Conservation (phyloP, 2,113 vertebrate genomes). For the Ceyx cyanopectus region DNA sequence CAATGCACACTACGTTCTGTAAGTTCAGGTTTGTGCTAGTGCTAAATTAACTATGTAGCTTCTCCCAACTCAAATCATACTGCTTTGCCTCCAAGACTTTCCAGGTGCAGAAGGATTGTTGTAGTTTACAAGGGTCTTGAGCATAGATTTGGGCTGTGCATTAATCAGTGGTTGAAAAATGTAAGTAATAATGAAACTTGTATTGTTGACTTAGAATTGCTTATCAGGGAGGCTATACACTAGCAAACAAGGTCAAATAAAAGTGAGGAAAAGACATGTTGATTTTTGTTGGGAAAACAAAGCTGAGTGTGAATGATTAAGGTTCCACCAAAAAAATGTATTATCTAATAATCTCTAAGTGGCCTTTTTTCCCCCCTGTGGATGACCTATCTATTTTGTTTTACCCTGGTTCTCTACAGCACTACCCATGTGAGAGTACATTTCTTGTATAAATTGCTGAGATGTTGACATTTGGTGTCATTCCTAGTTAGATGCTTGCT, state of each 20-base stretch:
- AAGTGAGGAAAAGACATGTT: background rate
- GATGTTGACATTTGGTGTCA: constrained; percentile 48
- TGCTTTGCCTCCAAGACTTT: background rate
- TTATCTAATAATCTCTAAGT: background rate
- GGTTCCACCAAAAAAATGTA: background rate
- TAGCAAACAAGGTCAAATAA: background rate
- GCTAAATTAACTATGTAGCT: background rate
- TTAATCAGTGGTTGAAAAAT: background rate
- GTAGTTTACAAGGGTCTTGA: background rate
- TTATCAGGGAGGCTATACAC: background rate
- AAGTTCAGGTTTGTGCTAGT: background rate
- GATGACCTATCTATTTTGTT: constrained; percentile 9
- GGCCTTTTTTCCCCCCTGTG: background rate
- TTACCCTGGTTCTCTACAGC: background rate
- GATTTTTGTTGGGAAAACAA: background rate
- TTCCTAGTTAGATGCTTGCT: constrained; percentile 32
- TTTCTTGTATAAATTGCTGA: background rate
- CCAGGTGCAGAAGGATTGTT: fast-evolving
- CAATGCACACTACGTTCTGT: background rate
- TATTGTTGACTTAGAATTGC: background rate
- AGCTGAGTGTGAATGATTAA: background rate
- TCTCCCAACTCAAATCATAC: background rate
- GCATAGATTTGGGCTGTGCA: background rate
- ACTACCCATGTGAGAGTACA: background rate
- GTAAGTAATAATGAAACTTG: background rate